A percentile compares a stretch with the other conserved stretches of the same genome.
phyloP scores from a whole-genome alignment of 2,797 vertebrate genomes.

The Enteromius paludinosus region DNA sequence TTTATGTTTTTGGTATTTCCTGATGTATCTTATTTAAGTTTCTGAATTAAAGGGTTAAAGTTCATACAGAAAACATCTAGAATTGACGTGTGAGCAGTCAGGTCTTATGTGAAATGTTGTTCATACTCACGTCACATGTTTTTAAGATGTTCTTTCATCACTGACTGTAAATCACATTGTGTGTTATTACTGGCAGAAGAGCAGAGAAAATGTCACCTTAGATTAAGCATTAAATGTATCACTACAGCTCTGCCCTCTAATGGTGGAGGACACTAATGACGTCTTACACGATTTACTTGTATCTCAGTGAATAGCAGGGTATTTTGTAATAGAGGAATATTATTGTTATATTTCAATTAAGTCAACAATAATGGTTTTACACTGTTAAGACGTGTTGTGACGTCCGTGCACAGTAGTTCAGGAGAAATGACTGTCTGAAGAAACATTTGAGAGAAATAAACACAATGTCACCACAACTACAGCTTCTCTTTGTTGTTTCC shows the following conservation, averaged over 20 bases:
- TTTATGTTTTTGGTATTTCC: neutral
- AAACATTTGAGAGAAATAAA: conserved; percentile 67
- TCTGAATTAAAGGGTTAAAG: neutral
- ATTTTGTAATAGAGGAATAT: conserved; percentile 75
- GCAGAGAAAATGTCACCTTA: conserved; percentile 42
- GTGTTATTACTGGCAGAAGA: conserved; percentile 25
- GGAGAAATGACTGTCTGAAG: conserved; percentile 57
- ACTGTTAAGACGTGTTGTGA: conserved; percentile 58
- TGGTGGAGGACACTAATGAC: conserved; percentile 52
- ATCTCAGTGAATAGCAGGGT: conserved; percentile 75
- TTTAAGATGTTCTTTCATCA: conserved; percentile 29
- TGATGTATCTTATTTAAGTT: neutral
- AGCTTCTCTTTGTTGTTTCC: neutral
- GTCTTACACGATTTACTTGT: conserved; percentile 49
- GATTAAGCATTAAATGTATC: conserved; percentile 30
- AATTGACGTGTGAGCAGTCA: neutral
- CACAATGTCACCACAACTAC: conserved; percentile 51
- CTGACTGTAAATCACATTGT: conserved; percentile 39
- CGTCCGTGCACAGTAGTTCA: conserved; percentile 56
- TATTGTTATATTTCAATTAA: conserved; percentile 74
- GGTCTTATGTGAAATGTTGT: conserved; percentile 12
- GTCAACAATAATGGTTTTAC: conserved; percentile 59
- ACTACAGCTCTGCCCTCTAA: conserved; percentile 57
- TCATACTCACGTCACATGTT: conserved; percentile 16
- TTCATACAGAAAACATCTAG: neutral